Evolutionary conservation across 2,113 vertebrate genomes (phyloP).

Genomic region (Azemiops feae): DNA sequence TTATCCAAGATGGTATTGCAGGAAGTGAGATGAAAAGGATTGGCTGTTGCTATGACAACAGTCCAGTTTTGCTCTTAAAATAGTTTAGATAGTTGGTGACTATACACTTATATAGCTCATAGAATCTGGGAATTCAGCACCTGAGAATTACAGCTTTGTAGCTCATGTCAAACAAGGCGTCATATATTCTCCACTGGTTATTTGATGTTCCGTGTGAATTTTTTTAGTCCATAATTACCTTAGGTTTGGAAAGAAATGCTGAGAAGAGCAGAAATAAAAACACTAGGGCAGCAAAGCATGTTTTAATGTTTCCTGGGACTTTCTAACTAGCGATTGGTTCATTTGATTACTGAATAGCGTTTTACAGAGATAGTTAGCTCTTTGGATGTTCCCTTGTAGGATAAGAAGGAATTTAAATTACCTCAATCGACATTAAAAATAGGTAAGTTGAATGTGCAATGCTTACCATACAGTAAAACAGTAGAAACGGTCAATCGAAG

Average conservation of each 20-base stretch:
- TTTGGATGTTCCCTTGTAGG: neutral
- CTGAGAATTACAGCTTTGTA: slow-evolving; percentile 32
- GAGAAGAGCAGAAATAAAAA: slow-evolving; percentile 41
- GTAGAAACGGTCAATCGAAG: neutral
- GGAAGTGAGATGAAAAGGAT: slow-evolving; percentile 64
- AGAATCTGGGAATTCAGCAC: slow-evolving; percentile 29
- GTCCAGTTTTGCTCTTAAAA: slow-evolving; percentile 65
- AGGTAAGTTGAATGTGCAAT: neutral
- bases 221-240: slow-evolving; percentile 30
- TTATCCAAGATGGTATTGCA: slow-evolving; percentile 52
- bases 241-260: slow-evolving; percentile 48
- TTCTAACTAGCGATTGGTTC: neutral
- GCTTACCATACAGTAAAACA: neutral
- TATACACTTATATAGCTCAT: slow-evolving; percentile 35
- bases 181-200: slow-evolving; percentile 10
- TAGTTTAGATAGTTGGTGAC: slow-evolving; percentile 52
- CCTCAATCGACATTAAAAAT: neutral
- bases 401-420: neutral
- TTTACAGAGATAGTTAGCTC: neutral
- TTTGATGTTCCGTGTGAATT: neutral
- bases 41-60: slow-evolving; percentile 67
- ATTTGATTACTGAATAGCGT: neutral
- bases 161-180: slow-evolving; percentile 37
- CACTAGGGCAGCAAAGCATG: neutral
- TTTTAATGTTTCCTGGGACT: neutral